phyloP scores from a whole-genome alignment of 2,113 vertebrate species.

The Lamprotornis superbus region DNA sequence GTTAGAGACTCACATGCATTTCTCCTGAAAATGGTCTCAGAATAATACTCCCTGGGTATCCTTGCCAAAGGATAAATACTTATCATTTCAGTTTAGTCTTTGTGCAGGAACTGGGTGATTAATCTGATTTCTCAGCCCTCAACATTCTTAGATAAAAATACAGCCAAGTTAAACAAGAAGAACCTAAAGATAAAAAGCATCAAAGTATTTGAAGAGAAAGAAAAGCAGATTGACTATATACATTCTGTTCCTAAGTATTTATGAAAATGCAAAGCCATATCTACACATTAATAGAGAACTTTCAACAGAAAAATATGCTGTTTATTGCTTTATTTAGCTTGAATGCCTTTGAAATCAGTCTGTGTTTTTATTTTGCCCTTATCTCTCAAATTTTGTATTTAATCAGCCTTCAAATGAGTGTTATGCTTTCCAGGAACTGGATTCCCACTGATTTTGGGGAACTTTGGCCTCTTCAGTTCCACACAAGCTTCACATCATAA shows the following conservation, averaged over 20 bases:
- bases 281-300: neutral
- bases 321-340: neutral
- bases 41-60: neutral
- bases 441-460: neutral
- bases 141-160: neutral
- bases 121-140: slow-evolving; percentile 28
- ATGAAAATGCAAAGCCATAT: neutral
- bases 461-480: neutral
- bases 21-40: neutral
- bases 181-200: neutral
- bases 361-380: neutral
- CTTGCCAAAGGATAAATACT: neutral
- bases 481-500: neutral
- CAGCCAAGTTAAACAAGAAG: neutral
- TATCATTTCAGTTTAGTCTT: neutral
- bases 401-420: neutral
- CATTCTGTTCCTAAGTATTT: neutral
- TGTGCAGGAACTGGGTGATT: neutral
- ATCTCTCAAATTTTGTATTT: neutral
- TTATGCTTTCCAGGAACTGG: neutral
- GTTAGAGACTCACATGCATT: neutral
- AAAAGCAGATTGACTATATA: neutral
- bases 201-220: neutral
- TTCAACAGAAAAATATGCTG: neutral
- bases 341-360: neutral